These are phyloP conservation scores for Meiosimyza decipiens DNA, from an alignment of 2,888 invertebrate genomes.

Conservation along the genomic window DNA sequence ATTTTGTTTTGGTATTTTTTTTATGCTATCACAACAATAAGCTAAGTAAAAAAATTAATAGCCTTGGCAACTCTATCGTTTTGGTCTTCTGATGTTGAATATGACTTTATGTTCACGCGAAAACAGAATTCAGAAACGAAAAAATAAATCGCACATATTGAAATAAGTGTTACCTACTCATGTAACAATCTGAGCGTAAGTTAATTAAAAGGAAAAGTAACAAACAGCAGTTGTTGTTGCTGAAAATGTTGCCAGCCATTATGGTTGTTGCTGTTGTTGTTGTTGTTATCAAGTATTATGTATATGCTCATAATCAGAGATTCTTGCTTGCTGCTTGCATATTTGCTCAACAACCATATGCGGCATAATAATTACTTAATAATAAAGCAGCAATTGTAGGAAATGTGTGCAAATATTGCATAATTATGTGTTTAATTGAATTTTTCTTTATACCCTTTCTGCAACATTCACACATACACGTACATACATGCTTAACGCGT, in stretches of 20 bases:
- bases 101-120: no score
- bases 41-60: no score
- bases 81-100: no score
- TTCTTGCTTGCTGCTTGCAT: not conserved
- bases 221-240: constrained; percentile 10
- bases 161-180: constrained; percentile 33
- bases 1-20: no score
- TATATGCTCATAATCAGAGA: not conserved
- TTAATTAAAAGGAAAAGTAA: constrained; percentile 30
- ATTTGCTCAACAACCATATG: constrained; percentile 23
- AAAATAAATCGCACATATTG: not conserved
- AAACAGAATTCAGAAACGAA: no score
- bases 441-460: constrained; percentile 33
- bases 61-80: no score
- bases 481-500: not conserved
- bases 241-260: not conserved
- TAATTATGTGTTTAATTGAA: constrained; percentile 49
- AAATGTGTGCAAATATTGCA: constrained; percentile 37
- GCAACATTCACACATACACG: not conserved
- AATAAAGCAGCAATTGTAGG: constrained; percentile 28
- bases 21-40: no score
- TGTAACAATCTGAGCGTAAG: constrained; percentile 34
- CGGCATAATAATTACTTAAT: constrained; percentile 32
- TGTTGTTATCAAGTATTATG: constrained; percentile 18
- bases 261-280: constrained; percentile 8